Conservation (phyloP, 2,888 invertebrate species). For the Cactoblastis cactorum region DNA sequence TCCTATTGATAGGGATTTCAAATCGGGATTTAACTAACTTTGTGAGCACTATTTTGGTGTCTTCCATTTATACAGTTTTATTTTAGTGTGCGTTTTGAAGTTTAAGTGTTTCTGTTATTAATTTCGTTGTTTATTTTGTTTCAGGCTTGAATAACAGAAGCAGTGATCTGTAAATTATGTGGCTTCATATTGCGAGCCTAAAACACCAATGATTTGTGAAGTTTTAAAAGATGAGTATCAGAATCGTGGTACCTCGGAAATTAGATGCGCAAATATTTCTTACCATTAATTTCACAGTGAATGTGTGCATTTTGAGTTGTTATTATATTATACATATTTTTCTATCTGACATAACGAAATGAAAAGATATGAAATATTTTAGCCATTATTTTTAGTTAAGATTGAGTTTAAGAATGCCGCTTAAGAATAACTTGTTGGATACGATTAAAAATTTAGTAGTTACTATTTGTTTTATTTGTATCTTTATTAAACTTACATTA, state of each 20-base stretch:
- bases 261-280: conserved; percentile 51
- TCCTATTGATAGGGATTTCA: too few species aligned
- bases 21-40: too few species aligned
- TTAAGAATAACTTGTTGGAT: conserved; percentile 75
- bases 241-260: conserved; percentile 52
- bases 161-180: conserved; percentile 51
- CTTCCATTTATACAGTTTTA: too few species aligned
- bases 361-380: conserved; percentile 56
- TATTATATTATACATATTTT: conserved; percentile 71
- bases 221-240: conserved; percentile 51
- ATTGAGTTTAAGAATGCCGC: conserved; percentile 63
- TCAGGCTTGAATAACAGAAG: conserved; percentile 47
- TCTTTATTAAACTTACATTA: too few species aligned
- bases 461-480: conserved; percentile 39
- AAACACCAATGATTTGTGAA: conserved; percentile 65
- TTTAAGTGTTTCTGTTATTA: too few species aligned
- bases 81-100: too few species aligned
- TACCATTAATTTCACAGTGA: conserved; percentile 59
- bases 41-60: too few species aligned
- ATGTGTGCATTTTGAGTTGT: conserved; percentile 72
- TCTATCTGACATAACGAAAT: conserved; percentile 64
- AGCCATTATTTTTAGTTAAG: conserved; percentile 70
- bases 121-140: conserved; percentile 34
- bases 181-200: conserved; percentile 63
- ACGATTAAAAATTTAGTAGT: conserved; percentile 73